Evolutionary conservation across 2,888 invertebrate genomes (phyloP), one percentile per base, ranked within the genome.

Genomic region (Lacanobia wlatinum): DNA sequence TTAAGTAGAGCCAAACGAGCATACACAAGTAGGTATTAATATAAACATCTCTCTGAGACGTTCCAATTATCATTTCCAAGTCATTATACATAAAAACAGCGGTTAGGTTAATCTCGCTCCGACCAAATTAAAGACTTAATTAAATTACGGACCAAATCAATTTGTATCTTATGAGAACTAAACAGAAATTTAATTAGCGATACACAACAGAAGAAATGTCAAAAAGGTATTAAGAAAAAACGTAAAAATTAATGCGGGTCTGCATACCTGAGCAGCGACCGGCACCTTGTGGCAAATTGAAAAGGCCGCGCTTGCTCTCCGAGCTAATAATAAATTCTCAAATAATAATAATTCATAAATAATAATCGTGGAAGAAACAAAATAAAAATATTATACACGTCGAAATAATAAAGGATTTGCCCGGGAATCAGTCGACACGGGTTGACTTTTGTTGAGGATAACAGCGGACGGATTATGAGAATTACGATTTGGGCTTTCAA

Each of bases 321-420:
- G 82, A 92, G 91, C 91, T 95, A 95, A 96, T 96, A 96, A 96
- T 96, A 96, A 94, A 94, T 94, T 93, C 92, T 91, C 94, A 95
- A 96, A 96, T 95, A 96, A 96, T 96, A 96, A 96, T 96, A 96
- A 96, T 96, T 95, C 95, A 96, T 96, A 96, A 95, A 96, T 96
- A 96, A 96, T 96, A 96, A 96, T 95, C 95, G 93, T 93, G 93
- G 89, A 89, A 88, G 93, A 92, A 92, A 92, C 91, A 94, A 96
- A 95, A 96, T 95, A 95, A 96, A 94, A 95, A 94, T 94, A 91
- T 88, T 90, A 94, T 94, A 93, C 95, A 95, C 94, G 93, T 94
- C 94, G 93, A 94, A 95, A 96, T 96, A 96, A 95, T 95, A 95
- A 96, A 96, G 96, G 95, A 95, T 96, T 95, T 92, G 90, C 83